Base-by-base conservation (phyloP, 2,797 vertebrate species). In the Acridotheres tristis region DNA sequence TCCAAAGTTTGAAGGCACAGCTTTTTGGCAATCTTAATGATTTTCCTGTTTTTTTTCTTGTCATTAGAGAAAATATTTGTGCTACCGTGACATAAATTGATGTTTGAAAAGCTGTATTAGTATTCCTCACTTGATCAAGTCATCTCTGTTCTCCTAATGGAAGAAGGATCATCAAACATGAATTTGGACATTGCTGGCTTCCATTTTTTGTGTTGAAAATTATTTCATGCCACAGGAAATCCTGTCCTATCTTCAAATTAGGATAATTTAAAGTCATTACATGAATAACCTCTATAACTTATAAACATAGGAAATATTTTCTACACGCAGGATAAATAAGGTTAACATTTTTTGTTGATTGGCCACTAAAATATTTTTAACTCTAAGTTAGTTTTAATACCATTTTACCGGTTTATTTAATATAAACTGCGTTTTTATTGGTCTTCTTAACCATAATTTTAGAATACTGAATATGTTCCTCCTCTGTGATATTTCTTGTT, bases 171-270 rank as follows among this genome's bases (percentile, higher is more conserved):
- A 45, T 76, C 55, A 67, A 34, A 34, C 30, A 11, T 83, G 20
- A 77, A 76, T 90, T 82, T 79, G 47, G 57, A 82, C 36, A 30
- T 82, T 26, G 26, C 47, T 94, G 59, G 36, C 61, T 96, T 94
- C 43, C 32, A 4, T 13, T 90, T 93, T 92, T 85, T 79, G 45
- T 79, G 34, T n/a, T 63, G 54, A 82, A 72, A 93, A 53, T 75
- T 86, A 62, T 88, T 94, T 89, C 17, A 61, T 47, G 21, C 67
- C 38, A 61, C 63, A 88, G 77, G 90, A 94, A 91, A 81, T 84
- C 34, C 42, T 81, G 62, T 73, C 58, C 55, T 42, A 30, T 90
- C 79, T 66, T 94, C 67, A 82, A 67, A 81, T 88, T 62, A 62
- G 51, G 34, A 79, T 92, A 47, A 79, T 91, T 93, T 67, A 27